A percentile compares a stretch with the other conserved stretches of the same genome.
These are phyloP conservation scores for Syngnathoides biaculeatus DNA, from an alignment of 2,113 vertebrate species.

Conservation along the genomic window DNA sequence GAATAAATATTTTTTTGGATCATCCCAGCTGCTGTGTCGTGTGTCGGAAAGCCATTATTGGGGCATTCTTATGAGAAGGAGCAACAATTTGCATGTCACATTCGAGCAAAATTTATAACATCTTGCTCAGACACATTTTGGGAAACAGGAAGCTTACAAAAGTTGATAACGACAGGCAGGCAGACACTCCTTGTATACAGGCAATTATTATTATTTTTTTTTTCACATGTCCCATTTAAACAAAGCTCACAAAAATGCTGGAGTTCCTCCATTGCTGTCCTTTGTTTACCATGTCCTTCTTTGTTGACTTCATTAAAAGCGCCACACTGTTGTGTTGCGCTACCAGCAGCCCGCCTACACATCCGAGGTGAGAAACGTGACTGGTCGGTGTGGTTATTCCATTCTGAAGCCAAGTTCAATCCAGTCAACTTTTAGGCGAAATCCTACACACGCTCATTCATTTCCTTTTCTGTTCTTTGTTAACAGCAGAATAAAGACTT, in stretches of 20 bases:
- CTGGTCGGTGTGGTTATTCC: neutral
- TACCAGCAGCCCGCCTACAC: neutral
- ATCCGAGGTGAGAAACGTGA: neutral
- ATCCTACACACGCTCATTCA: neutral
- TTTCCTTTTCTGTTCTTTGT: neutral
- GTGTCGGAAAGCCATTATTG: too few species aligned
- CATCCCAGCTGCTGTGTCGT: too few species aligned
- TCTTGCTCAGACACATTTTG: neutral
- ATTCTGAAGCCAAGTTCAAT: neutral
- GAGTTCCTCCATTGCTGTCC: neutral
- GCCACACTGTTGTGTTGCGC: neutral
- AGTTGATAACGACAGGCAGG: neutral
- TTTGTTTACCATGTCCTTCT: neutral
- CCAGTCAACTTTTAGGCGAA: neutral
- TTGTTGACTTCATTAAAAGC: neutral
- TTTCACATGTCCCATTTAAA: neutral
- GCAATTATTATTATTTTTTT: neutral
- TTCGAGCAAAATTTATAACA: neutral
- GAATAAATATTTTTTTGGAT: too few species aligned
- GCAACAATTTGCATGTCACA: too few species aligned
- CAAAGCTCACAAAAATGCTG: neutral
- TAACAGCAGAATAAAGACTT: conserved; percentile 1
- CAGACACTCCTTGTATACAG: neutral
- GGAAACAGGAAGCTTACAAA: neutral
- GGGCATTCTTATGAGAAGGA: too few species aligned